Evolutionary conservation across 2,113 vertebrate species (phyloP), one percentile per base, ranked within the genome.

Genomic region (Vanacampus margaritifer): DNA sequence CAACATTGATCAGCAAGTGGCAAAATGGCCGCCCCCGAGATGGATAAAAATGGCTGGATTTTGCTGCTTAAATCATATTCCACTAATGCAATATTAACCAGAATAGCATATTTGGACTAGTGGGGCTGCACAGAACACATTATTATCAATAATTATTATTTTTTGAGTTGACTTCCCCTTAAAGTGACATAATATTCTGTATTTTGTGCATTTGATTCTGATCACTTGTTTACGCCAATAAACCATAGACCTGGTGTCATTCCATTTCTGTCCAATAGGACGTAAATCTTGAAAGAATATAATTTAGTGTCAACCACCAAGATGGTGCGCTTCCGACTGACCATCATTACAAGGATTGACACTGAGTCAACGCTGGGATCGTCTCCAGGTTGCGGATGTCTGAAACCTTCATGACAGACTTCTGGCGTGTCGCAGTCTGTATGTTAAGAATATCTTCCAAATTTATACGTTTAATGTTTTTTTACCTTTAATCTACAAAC

Each of bases 271-370:
- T 41, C 14, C n/a, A 14, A n/a, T 24, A 9, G 37, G 39, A 62
- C 12, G 3, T 43, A 37, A 43, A 62, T 62, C 23, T 62, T 41
- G 41, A 62, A 62, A 17, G 23, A 62, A 26, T 41, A 62, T 62
- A 43, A 62, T 62, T 62, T 62, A 62, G 58, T 39, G 58, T 5
- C 37, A 41, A 62, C 58, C 58, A 32, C 41, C 61, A 64, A 32
- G 24, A 43, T 64, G 41, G 24, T 50, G 45, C 4, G 11, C 24
- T 50, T 50, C 63, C 45, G 11, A 50, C 63, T 50, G 45, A 36
- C 28, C 63, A 36, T 50, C 28, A n/a, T 65, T 36, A n/a, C 63
- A 46, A 35, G 12, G 41, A 48, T 46, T 65, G 63, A 26, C 26
- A 10, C 23, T 43, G 8, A 50, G 26, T 50, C 16, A 36, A 35